A percentile compares a stretch with the other conserved stretches of the same genome.
phyloP scores from a whole-genome alignment of 1,140 invertebrate species.

The Manduca sexta region DNA sequence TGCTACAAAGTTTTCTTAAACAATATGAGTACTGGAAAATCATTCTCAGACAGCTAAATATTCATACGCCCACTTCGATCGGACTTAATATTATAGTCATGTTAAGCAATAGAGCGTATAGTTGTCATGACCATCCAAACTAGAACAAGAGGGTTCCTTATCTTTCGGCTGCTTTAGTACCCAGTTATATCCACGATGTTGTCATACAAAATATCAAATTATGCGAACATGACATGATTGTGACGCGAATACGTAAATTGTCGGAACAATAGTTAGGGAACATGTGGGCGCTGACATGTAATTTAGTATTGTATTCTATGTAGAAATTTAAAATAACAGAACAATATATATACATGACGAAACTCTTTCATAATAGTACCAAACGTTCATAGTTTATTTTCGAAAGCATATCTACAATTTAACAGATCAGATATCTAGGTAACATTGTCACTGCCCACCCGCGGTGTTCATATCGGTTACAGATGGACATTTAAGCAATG shows the following conservation, averaged over 20 bases:
- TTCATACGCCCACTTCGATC: too few species aligned
- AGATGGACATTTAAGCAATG: not conserved
- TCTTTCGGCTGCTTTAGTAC: not conserved
- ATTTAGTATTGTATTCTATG: conserved; percentile 1
- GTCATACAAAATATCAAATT: conserved; percentile 7
- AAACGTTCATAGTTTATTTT: not conserved
- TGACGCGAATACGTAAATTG: conserved; percentile 6
- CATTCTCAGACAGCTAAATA: too few species aligned
- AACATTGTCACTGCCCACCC: conserved; percentile 4
- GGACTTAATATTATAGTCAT: too few species aligned
- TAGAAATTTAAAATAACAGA: not conserved
- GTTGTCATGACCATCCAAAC: too few species aligned
- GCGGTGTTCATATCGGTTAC: conserved; percentile 5
- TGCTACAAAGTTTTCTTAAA: too few species aligned
- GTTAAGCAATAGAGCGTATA: too few species aligned
- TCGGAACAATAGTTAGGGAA: conserved; percentile 4
- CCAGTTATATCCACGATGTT: not conserved
- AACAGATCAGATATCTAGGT: not conserved
- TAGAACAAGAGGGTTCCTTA: too few species aligned
- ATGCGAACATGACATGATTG: conserved; percentile 3
- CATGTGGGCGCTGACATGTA: conserved; percentile 4
- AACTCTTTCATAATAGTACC: not conserved
- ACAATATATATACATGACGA: not conserved
- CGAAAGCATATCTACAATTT: not conserved
- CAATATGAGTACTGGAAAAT: too few species aligned